Conservation (phyloP, 1,140 invertebrate genomes). For the Sesamia nonagrioides region DNA sequence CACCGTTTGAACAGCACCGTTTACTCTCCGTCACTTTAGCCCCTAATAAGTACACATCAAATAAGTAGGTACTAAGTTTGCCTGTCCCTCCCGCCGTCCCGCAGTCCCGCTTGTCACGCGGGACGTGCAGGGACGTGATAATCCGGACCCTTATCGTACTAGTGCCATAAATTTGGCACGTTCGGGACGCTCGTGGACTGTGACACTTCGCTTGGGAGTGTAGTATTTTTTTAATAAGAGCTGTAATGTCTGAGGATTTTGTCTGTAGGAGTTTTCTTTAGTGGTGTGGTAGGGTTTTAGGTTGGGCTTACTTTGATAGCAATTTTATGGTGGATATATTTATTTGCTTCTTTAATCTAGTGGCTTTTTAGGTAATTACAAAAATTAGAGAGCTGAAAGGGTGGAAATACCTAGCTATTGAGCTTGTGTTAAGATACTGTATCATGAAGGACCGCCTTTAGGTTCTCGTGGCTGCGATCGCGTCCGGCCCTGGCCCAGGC, state of each 20-base stretch:
- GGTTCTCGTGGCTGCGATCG: too few species aligned
- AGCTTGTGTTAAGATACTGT: too few species aligned
- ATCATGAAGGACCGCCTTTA: too few species aligned
- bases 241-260: neutral
- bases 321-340: neutral
- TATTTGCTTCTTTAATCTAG: too few species aligned
- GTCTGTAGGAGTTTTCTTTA: neutral
- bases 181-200: neutral
- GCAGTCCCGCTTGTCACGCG: constrained; percentile 12
- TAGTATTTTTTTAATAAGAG: constrained; percentile 30
- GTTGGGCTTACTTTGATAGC: neutral
- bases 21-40: constrained; percentile 9
- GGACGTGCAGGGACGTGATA: constrained; percentile 33
- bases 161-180: constrained; percentile 26
- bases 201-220: constrained; percentile 16
- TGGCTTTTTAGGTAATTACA: too few species aligned
- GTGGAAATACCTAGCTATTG: too few species aligned
- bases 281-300: neutral
- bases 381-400: too few species aligned
- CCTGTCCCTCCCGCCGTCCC: constrained; percentile 11
- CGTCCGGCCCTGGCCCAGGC: too few species aligned
- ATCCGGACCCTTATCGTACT: constrained; percentile 29
- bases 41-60: constrained; percentile 39
- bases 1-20: constrained; percentile 8
- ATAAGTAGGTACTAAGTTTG: constrained; percentile 34